A percentile compares a stretch with the other conserved stretches of the same genome.
phyloP scores from a whole-genome alignment of 1,140 invertebrate genomes.

The Nephila pilipes region DNA sequence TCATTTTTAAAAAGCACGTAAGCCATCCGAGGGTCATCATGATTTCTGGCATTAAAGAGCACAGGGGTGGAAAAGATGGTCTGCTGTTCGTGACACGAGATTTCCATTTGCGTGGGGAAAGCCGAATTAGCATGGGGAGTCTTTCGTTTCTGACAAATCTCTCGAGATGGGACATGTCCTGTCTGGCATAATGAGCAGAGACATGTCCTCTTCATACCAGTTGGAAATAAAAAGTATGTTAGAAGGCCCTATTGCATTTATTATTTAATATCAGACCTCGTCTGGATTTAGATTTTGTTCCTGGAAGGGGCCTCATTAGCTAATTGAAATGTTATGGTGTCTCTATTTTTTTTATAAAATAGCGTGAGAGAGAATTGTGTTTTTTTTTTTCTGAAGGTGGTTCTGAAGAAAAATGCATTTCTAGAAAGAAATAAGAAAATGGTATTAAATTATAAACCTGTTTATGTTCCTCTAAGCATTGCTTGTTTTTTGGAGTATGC shows the following conservation, averaged over 20 bases:
- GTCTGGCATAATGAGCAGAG: neutral
- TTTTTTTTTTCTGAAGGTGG: too few relatives aligned
- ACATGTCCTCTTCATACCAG: neutral
- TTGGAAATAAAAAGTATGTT: neutral
- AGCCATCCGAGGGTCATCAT: neutral
- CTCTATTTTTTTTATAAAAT: neutral
- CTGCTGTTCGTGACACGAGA: neutral
- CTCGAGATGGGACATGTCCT: neutral
- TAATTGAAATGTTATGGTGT: constrained; percentile 26
- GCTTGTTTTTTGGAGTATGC: too few relatives aligned
- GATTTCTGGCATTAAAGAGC: neutral
- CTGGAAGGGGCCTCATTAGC: neutral
- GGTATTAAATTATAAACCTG: too few relatives aligned
- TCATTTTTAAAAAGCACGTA: neutral
- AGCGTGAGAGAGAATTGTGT: neutral
- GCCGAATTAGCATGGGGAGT: neutral
- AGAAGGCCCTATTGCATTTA: neutral
- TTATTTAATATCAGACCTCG: neutral
- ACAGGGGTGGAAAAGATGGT: neutral
- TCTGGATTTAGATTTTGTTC: neutral
- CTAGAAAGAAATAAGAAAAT: neutral
- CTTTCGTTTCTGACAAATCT: constrained; percentile 26
- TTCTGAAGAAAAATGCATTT: neutral
- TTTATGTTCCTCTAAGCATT: too few relatives aligned
- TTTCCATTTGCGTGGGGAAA: constrained; percentile 2